These are phyloP conservation scores for Anoncus sp. DNA, from an alignment of 2,888 invertebrate species.

Conservation along the genomic window DNA sequence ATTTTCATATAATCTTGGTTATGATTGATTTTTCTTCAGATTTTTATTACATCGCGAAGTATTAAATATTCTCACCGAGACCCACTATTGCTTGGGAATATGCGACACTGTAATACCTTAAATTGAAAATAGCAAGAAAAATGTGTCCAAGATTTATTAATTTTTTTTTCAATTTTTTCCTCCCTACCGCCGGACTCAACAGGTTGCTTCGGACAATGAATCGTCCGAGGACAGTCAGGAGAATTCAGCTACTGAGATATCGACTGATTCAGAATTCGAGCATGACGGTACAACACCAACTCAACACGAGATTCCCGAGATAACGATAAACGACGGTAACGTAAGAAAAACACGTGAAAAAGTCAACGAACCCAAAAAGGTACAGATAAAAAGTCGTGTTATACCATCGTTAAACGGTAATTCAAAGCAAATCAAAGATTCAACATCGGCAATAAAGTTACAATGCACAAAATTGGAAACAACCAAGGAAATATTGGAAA, in stretches of 20 bases:
- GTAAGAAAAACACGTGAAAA: slow-evolving; percentile 85
- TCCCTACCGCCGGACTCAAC: too few species aligned
- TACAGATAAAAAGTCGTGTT: slow-evolving; percentile 86
- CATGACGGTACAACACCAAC: slow-evolving; percentile 90
- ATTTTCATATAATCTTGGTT: too few species aligned
- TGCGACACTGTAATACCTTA: too few species aligned
- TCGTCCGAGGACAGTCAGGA: slow-evolving; percentile 89
- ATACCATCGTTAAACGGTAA: slow-evolving; percentile 83
- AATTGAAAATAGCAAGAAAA: too few species aligned
- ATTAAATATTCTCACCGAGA: slow-evolving; percentile 63
- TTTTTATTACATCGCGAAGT: too few species aligned
- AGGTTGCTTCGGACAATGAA: slow-evolving; percentile 88
- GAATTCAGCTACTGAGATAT: slow-evolving; percentile 96
- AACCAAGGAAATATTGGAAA: slow-evolving; percentile 58
- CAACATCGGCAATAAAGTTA: slow-evolving; percentile 65
- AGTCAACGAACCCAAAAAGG: slow-evolving; percentile 84
- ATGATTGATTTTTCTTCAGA: too few species aligned
- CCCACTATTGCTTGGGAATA: too few species aligned
- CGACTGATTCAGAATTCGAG: slow-evolving; percentile 96
- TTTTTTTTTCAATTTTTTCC: not conserved
- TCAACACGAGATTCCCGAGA: slow-evolving; percentile 89
- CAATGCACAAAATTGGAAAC: slow-evolving; percentile 70
- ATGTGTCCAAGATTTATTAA: not conserved
- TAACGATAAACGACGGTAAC: slow-evolving; percentile 88
- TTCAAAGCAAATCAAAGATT: slow-evolving; percentile 71